Percentiles rank a stretch among this genome's conserved stretches.
Evolutionary conservation across 2,113 vertebrate species (phyloP).

Genomic region (Promerops cafer): DNA sequence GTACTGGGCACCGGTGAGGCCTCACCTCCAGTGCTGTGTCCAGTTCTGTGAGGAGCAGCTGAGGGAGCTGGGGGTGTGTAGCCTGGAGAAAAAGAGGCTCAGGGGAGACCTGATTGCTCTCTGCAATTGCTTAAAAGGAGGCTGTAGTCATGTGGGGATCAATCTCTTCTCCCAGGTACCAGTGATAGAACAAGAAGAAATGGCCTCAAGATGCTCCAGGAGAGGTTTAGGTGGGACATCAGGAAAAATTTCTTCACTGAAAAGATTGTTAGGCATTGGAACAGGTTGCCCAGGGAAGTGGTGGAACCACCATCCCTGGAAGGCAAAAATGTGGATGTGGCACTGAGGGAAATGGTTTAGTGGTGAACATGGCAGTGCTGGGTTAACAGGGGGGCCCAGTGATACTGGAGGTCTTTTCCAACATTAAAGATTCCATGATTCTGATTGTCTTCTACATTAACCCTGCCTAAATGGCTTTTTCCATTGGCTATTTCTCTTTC

Average conservation of each 20-base stretch:
- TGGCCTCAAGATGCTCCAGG: neutral
- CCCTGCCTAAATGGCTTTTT: neutral
- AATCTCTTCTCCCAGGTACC: neutral
- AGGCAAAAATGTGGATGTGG: neutral
- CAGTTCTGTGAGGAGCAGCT: neutral
- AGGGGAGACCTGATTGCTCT: neutral
- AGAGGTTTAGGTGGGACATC: neutral
- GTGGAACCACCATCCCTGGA: neutral
- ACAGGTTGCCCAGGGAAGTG: neutral
- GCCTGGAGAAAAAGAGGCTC: neutral
- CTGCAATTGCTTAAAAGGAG: neutral
- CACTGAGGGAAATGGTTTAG: neutral
- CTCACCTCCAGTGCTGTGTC: no score
- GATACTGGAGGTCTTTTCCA: neutral
- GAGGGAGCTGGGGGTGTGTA: neutral
- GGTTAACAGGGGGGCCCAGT: neutral
- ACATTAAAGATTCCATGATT: neutral
- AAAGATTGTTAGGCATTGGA: neutral
- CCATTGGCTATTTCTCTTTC: neutral
- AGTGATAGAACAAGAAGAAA: neutral
- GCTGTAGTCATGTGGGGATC: neutral
- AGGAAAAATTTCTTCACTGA: neutral
- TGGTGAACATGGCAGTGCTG: neutral
- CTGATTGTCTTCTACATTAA: neutral
- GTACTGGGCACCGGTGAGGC: neutral